phyloP scores from a whole-genome alignment of 2,113 vertebrate species.

The Dipodomys merriami region DNA sequence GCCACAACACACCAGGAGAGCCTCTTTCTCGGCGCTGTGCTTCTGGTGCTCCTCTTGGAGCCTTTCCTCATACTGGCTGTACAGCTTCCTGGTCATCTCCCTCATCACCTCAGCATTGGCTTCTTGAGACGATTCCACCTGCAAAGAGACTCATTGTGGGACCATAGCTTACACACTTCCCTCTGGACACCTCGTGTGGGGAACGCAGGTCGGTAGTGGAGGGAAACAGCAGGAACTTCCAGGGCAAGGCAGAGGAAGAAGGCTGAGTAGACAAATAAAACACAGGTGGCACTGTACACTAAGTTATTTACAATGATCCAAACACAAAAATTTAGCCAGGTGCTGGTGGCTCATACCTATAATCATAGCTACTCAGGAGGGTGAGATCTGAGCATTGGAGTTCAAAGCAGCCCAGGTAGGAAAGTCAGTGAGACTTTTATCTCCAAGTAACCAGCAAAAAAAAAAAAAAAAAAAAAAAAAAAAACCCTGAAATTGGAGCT shows the following conservation, averaged over 20 bases:
- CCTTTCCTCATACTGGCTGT: constrained; percentile 91
- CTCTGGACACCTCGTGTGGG: fast-evolving
- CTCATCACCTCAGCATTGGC: constrained; percentile 90
- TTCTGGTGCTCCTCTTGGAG: constrained; percentile 90
- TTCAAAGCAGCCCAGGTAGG: too few species aligned
- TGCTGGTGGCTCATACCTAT: too few species aligned
- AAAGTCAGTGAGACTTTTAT: too few species aligned
- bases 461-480: too few species aligned
- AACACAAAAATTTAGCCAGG: not conserved
- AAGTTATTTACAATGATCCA: too few species aligned
- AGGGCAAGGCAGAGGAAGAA: too few species aligned
- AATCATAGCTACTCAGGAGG: too few species aligned
- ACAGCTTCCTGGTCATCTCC: constrained; percentile 92
- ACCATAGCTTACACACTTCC: too few species aligned
- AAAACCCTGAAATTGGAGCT: too few species aligned
- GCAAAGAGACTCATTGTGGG: not conserved
- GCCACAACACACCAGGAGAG: constrained; percentile 88
- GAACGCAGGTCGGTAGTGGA: not conserved
- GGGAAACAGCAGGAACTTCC: not conserved
- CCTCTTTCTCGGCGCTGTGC: constrained; percentile 92
- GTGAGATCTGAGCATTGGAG: too few species aligned
- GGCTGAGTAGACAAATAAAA: fast-evolving
- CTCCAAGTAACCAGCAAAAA: too few species aligned
- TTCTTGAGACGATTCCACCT: constrained; percentile 93
- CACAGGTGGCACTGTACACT: not conserved